Evolutionary conservation across 2,113 vertebrate species (phyloP), one percentile per base, ranked within the genome.

Genomic region (Syngnathus floridae): DNA sequence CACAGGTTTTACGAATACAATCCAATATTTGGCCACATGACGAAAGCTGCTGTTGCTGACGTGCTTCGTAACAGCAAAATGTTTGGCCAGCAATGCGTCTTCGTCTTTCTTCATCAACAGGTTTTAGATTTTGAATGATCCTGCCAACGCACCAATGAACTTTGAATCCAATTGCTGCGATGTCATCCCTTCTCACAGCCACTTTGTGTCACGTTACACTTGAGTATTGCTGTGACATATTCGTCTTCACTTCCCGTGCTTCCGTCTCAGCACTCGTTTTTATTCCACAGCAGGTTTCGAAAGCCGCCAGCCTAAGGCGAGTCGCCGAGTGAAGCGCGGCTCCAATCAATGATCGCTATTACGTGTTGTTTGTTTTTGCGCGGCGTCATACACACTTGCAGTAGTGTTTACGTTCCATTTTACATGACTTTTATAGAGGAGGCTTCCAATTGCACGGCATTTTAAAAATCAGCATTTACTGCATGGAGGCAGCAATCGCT

Each of bases 311-410:
- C 11, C n/a, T n/a, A 14, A 1, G 38, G 37, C 58, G n/a, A 22
- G 19, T 11, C 49, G n/a, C 49, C 49, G 35, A 38, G n/a, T 8
- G n/a, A 61, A 41, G 11, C n/a, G 3, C 4, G 2, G 19, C n/a
- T 61, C 38, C 58, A 22, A 41, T 61, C 40, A 61, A 61, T 61
- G 58, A 22, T 19, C n/a, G 40, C 59, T 22, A 22, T 61, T 43
- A 43, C 59, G 26, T 5, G 52, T 54, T 26, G 21, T 19, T 31
- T 52, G 51, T 52, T 54, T 54, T 31, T 4, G n/a, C 58, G 7
- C 14, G n/a, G 37, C 59, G 12, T 61, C n/a, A 10, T 61, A 14
- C 56, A 11, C 4, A 10, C 56, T 19, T 19, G 8, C 56, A 17
- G 38, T 35, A 5, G 45, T 49, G 62, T 64, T 64, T 64, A 64